Base-by-base conservation (phyloP, 2,888 invertebrate genomes). In the Trissolcus brochymenae region DNA sequence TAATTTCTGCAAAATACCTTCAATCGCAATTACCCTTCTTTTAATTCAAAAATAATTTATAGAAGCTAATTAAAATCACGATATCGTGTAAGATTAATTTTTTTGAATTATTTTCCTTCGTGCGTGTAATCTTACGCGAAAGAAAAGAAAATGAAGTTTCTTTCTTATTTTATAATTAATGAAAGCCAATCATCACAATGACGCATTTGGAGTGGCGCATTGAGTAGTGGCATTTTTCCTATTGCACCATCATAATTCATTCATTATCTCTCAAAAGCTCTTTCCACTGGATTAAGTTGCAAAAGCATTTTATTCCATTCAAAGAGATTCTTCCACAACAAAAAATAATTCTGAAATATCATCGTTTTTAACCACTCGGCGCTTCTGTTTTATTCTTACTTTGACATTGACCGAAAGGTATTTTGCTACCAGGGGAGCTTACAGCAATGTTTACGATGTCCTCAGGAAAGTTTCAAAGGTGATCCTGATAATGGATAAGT, bases 241-340 rank as follows among this genome's bases (percentile, higher is more conserved):
- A 64, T 57, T 71, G 56, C 51, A 53, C 62, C 57, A 64, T 64
- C 62, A 61, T 51, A 46, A 67, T 67, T 67, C 74, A 74, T 74
- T 67, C 67, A 74, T 74, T 74, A 74, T 49, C 67, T 35, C 62
- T 74, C 62, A 57, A 21, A 62, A 57, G 74, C 53, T 74, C 67
- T 57, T 74, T 67, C 67, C 41, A 14, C 29, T 56, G 67, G 74
- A 74, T 73, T 73, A 66, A 73, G 66, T 17, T 55, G 51, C 25
- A 41, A 49, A 66, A 60, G 55, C 49, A 16, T 59, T 59, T 35
- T 59, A 61, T 66, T 66, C 65, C 66, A 73, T 66, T 66, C 66
- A 66, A 43, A 51, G 40, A 53, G 21, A 46, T 72, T 60, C 65
- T 54, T 54, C 65, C 54, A 59, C 53, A 25, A 6, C 9, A 50